Evolutionary conservation across 37 sponge, comb jelly and placozoan genomes (phyloP), one percentile per base, ranked within the genome.

Genomic region (Cladorhizidae sp.): DNA sequence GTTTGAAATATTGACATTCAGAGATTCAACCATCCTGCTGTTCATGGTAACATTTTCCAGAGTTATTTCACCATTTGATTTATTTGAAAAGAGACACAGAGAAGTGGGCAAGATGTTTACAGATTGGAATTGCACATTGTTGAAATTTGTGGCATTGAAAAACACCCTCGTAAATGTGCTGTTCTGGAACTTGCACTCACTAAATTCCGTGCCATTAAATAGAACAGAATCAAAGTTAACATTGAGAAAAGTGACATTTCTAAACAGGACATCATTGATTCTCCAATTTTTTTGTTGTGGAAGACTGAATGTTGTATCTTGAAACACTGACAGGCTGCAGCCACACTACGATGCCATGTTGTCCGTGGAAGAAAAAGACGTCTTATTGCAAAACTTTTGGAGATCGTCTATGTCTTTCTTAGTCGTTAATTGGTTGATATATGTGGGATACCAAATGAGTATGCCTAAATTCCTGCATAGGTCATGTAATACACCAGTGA

Each of bases 381-480:
- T 51, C 8, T 25, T 35, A 39, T 61, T 64, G 62, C 86, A 90
- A 40, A 43, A 57, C 14, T 17, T 54, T n/a, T 70, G 28, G 18
- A 80, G 54, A 7, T 49, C n/a, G 25, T 57, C 57, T 6, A 0
- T 29, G 20, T 67, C 62, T 8, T 26, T 61, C 26, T 41, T 39
- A 49, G 15, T 45, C 6, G 36, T 76, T 42, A 85, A 26, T 35
- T 81, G 42, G 32, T 80, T 80, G 14, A 91, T 79, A 51, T 91
- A 91, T 12, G 91, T 65, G 18, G 91, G 91, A 52, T 74, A 91
- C 91, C 91, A 91, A 26, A 91, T 54, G 14, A 80, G 52, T 12
- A 86, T 73, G n/a, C 91, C 91, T 68, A 83, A 91, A 2, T 79
- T 62, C 40, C 91, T 90, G 82, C 14, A 74, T 29, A 35, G 8